Conservation (phyloP, 37 sponge, comb jelly and placozoan species). For the Oscarella lobularis region DNA sequence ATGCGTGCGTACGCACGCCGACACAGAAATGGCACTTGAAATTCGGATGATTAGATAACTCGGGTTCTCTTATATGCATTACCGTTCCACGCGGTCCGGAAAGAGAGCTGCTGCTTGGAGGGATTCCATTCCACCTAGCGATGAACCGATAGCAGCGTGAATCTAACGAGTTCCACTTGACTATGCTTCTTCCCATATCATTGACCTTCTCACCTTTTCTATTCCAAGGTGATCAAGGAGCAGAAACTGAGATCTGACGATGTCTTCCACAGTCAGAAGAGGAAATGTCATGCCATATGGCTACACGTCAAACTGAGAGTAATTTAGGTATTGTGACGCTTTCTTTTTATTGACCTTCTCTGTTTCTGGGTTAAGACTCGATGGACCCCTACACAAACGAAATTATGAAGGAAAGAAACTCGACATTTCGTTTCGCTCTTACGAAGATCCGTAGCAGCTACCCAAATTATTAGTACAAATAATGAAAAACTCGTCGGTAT, state of each 20-base stretch:
- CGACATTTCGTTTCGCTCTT: background rate
- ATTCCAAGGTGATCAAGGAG: constrained; percentile 55
- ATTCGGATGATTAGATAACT: background rate
- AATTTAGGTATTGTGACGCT: background rate
- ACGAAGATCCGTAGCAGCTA: constrained; percentile 66
- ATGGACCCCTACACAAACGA: constrained; percentile 25
- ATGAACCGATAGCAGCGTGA: constrained; percentile 52
- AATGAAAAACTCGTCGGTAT: constrained; percentile 63
- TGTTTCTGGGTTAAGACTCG: constrained; percentile 26
- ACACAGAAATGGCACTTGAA: constrained; percentile 24
- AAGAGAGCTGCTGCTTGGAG: constrained; percentile 35
- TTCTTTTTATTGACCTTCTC: constrained; percentile 6
- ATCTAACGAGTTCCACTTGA: constrained; percentile 8
- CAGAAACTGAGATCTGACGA: constrained; percentile 39
- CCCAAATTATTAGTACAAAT: constrained; percentile 50
- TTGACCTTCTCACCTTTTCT: constrained; percentile 5
- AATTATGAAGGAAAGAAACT: background rate
- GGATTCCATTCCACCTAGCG: constrained; percentile 22
- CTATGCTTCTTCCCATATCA: background rate
- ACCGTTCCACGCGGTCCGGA: constrained; percentile 58
- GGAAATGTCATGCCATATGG: constrained; percentile 62
- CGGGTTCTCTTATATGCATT: background rate
- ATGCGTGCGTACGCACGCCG: constrained; percentile 33
- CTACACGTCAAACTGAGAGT: constrained; percentile 4
- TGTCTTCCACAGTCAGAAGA: constrained; percentile 49